Percentiles rank a stretch among this genome's conserved stretches.
Evolutionary conservation across 2,797 vertebrate species (phyloP).

Genomic region (Aldrovandia affinis): DNA sequence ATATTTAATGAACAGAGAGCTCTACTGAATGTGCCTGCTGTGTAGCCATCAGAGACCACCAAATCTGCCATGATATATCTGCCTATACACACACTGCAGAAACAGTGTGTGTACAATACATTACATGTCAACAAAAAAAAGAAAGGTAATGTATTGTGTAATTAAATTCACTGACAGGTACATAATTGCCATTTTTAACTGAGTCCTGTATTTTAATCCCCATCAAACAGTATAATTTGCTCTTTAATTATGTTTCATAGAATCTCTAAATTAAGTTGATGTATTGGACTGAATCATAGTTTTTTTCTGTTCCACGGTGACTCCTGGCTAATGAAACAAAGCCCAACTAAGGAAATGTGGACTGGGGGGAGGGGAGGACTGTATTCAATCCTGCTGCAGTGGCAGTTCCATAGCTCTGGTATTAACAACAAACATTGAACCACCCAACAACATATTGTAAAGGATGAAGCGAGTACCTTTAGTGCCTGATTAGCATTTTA

Average conservation of each 20-base stretch:
- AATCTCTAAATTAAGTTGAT: neutral
- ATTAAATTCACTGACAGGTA: slow-evolving; percentile 15
- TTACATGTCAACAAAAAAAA: neutral
- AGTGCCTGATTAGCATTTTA: neutral
- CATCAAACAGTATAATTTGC: neutral
- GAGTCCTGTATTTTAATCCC: neutral
- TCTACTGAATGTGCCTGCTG: neutral
- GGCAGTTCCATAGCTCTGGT: neutral
- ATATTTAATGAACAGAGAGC: neutral
- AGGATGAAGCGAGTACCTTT: neutral
- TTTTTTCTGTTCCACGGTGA: neutral
- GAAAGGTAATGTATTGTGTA: neutral
- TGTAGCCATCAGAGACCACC: neutral
- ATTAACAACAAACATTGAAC: neutral
- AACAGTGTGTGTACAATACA: neutral
- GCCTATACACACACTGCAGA: neutral
- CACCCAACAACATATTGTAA: neutral
- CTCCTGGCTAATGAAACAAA: neutral
- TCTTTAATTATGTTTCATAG: slow-evolving; percentile 1
- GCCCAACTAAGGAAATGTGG: neutral
- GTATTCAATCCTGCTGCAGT: neutral
- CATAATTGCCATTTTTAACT: neutral
- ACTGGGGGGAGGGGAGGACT: neutral
- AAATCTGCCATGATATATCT: slow-evolving; percentile 2
- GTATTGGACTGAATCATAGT: neutral